phyloP scores from a whole-genome alignment of 2,888 invertebrate genomes.

The Adelognathus sp. region DNA sequence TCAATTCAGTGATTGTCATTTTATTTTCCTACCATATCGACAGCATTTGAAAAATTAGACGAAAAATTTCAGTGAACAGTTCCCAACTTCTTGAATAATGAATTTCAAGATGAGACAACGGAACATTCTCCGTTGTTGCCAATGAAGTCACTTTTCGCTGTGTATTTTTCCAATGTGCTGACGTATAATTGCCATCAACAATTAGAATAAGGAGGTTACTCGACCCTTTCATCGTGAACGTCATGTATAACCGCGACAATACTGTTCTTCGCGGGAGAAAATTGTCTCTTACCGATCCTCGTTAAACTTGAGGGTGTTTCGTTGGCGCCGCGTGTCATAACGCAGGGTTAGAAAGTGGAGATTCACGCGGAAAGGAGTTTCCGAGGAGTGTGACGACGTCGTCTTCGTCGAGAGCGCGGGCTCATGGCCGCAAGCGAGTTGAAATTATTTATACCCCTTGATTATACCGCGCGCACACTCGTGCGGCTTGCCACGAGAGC shows the following conservation, averaged over 20 bases:
- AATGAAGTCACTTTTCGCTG: no score
- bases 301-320: background rate
- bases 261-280: background rate
- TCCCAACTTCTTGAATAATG: no score
- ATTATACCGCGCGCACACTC: conserved; percentile 71
- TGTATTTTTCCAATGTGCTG: no score
- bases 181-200: no score
- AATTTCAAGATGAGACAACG: no score
- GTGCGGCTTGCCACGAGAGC: conserved; percentile 51
- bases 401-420: conserved; percentile 61
- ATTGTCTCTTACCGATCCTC: background rate
- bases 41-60: background rate
- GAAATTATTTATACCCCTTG: conserved; percentile 78
- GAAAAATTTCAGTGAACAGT: background rate
- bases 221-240: background rate
- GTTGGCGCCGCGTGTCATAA: conserved; percentile 63
- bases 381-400: conserved; percentile 53
- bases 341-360: conserved; percentile 61
- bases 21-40: no score
- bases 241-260: background rate
- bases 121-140: no score
- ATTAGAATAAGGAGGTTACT: no score
- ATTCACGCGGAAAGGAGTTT: conserved; percentile 19
- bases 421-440: conserved; percentile 71
- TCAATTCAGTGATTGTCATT: no score